Conservation (phyloP, 2,113 vertebrate species). For the Cyanoderma ruficeps region DNA sequence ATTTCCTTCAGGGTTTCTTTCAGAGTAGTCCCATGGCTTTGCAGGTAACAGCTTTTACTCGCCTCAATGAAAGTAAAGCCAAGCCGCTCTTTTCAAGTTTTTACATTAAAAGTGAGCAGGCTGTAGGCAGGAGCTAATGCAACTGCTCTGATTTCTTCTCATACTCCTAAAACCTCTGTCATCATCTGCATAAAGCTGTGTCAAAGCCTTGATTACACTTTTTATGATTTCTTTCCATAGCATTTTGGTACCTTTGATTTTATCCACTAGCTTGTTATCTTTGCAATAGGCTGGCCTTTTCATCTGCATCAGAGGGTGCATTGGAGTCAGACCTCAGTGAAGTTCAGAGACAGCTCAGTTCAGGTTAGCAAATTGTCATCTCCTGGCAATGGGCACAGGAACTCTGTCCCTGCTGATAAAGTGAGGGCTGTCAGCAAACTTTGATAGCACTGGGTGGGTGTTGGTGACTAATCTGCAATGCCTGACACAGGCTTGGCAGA, state of each 20-base stretch:
- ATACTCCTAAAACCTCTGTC: not conserved
- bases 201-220: not conserved
- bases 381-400: slow-evolving; percentile 48
- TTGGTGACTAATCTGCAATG: not conserved
- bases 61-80: not conserved
- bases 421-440: not conserved
- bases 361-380: slow-evolving; percentile 29
- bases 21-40: slow-evolving; percentile 2
- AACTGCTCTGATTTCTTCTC: not conserved
- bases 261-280: not conserved
- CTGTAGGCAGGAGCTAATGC: not conserved
- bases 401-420: slow-evolving; percentile 60
- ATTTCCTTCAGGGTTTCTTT: slow-evolving; percentile 63
- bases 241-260: not conserved
- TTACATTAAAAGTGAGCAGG: not conserved
- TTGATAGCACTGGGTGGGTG: not conserved
- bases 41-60: slow-evolving; percentile 22
- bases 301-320: not conserved
- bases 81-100: not conserved
- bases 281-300: not conserved
- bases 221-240: not conserved
- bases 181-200: not conserved
- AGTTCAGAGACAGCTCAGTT: slow-evolving; percentile 10
- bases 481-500: not conserved
- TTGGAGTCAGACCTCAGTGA: not conserved